phyloP scores from a whole-genome alignment of 2,113 vertebrate species.

The Hassar affinis region DNA sequence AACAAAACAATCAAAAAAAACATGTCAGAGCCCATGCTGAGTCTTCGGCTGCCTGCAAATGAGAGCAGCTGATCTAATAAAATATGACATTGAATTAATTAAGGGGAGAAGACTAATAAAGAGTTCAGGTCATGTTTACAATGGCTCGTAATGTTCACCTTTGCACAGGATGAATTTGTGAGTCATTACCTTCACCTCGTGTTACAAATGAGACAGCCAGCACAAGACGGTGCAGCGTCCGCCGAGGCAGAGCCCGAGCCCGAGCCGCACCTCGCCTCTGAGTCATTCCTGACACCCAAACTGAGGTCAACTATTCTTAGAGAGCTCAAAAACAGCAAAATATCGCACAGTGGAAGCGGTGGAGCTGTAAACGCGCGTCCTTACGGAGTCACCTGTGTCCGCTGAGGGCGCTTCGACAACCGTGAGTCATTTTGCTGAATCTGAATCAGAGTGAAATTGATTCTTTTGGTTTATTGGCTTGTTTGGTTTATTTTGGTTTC shows the following conservation, averaged over 20 bases:
- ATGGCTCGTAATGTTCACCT: background rate
- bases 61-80: slow-evolving; percentile 29
- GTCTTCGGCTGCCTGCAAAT: slow-evolving; percentile 17
- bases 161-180: background rate
- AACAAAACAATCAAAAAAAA: no score
- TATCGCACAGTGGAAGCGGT: background rate
- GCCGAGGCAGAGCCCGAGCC: background rate
- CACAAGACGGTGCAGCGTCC: background rate
- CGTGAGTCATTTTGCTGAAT: background rate
- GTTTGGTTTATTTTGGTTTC: background rate
- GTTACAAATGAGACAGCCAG: background rate
- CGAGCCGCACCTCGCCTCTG: background rate
- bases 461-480: background rate
- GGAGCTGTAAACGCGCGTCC: background rate
- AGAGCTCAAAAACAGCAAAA: background rate
- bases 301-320: background rate
- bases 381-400: background rate
- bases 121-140: slow-evolving; percentile 41
- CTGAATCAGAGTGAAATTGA: background rate
- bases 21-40: slow-evolving; percentile 6
- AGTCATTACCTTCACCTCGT: background rate
- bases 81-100: slow-evolving; percentile 35
- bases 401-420: background rate
- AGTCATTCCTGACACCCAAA: background rate
- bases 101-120: slow-evolving; percentile 1